phyloP scores from a whole-genome alignment of 2,113 vertebrate genomes.

The Cichladusa arquata region DNA sequence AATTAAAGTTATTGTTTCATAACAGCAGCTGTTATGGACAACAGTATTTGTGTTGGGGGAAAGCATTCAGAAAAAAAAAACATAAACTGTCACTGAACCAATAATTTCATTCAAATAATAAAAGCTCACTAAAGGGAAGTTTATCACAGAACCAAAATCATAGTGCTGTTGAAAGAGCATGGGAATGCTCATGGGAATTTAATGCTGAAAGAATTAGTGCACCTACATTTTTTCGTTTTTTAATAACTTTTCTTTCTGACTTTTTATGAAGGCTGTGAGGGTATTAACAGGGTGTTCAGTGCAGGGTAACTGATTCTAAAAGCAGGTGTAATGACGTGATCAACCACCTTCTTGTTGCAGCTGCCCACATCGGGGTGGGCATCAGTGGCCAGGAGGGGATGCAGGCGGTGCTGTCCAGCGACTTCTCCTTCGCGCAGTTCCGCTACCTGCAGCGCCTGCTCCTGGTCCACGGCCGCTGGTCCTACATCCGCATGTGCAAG shows the following conservation, averaged over 20 bases:
- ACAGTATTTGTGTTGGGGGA: neutral
- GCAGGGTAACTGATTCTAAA: neutral
- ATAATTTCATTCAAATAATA: neutral
- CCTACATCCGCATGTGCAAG: conserved; percentile 95
- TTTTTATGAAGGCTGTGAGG: neutral
- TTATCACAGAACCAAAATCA: neutral
- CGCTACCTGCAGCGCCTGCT: conserved; percentile 91
- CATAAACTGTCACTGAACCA: neutral
- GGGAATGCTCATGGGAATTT: too few species aligned
- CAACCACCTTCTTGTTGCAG: conserved; percentile 64
- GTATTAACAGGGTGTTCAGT: neutral
- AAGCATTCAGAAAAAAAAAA: neutral
- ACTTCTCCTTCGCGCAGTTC: conserved; percentile 93
- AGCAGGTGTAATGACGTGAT: rapidly evolving
- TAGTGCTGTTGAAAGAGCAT: neutral
- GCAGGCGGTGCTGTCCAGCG: conserved; percentile 91
- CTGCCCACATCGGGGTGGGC: conserved; percentile 91
- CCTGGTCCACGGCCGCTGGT: conserved; percentile 94
- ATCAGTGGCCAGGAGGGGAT: conserved; percentile 94
- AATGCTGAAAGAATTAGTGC: neutral
- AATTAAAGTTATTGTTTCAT: neutral
- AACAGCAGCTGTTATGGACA: neutral
- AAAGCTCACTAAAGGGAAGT: neutral
- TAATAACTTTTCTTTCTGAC: neutral
- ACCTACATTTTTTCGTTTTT: neutral